These are phyloP conservation scores for Rhinolophus ferrumequinum DNA, from an alignment of 2,113 vertebrate genomes.

Conservation along the genomic window DNA sequence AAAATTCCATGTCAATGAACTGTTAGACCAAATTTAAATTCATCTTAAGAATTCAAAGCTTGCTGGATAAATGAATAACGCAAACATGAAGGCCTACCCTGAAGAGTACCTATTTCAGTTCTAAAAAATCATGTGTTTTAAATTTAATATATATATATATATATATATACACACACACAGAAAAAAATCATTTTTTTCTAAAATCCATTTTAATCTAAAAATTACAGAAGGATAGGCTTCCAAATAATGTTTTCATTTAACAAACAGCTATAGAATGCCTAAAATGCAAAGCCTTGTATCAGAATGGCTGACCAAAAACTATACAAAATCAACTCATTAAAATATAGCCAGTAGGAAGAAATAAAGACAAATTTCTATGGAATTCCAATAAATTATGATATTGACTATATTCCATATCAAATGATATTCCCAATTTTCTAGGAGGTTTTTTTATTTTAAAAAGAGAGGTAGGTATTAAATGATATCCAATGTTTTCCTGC, in stretches of 20 bases:
- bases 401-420: neutral
- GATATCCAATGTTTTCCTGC: neutral
- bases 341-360: neutral
- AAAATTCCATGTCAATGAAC: neutral
- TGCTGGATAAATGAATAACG: neutral
- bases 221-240: neutral
- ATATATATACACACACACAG: neutral
- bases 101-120: neutral
- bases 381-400: neutral
- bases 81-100: neutral
- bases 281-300: neutral
- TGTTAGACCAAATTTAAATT: neutral
- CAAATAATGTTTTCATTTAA: conserved; percentile 9
- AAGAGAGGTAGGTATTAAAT: neutral
- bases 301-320: neutral
- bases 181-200: neutral
- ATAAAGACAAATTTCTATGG: neutral
- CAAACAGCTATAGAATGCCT: neutral
- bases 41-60: neutral
- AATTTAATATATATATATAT: neutral
- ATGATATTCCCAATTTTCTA: neutral
- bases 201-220: conserved; percentile 24
- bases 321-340: neutral
- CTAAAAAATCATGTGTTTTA: neutral
- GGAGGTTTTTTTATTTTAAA: neutral